Percentiles rank a stretch among this genome's conserved stretches.
Conservation (phyloP, 35 echinoderm and acorn worm species). For the Amphiura filiformis region DNA sequence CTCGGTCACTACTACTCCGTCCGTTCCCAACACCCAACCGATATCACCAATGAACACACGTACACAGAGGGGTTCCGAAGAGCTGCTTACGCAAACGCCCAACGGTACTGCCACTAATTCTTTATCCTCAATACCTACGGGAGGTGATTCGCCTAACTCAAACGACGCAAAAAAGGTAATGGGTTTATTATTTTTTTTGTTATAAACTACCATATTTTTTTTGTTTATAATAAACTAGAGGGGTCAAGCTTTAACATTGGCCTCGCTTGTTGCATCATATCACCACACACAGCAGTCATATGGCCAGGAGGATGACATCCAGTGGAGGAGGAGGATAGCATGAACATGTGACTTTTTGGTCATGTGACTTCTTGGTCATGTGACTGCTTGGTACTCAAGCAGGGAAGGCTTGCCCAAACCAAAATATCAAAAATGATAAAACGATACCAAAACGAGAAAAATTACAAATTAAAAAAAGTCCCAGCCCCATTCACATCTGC, state of each 20-base stretch:
- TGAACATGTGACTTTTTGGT: background rate
- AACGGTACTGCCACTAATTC: constrained; percentile 7
- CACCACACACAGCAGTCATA: background rate
- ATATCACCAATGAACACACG: too few relatives aligned
- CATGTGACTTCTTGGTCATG: background rate
- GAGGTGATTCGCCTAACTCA: constrained; percentile 13
- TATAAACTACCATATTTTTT: background rate
- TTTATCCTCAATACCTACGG: background rate
- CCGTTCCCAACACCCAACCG: background rate
- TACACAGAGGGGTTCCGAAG: constrained; percentile 5
- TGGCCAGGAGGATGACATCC: background rate
- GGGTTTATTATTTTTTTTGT: background rate
- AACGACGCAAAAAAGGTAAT: constrained; percentile 11
- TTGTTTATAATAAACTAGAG: background rate
- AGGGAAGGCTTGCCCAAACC: constrained; percentile 1
- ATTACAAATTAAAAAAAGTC: background rate
- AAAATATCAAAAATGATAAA: too few relatives aligned
- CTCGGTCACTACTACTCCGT: background rate
- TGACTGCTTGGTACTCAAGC: background rate
- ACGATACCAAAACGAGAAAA: too few relatives aligned
- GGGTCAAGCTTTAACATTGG: too few relatives aligned
- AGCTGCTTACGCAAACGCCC: constrained; percentile 12
- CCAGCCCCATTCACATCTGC: background rate
- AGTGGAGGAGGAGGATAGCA: too few relatives aligned
- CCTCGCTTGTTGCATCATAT: too few relatives aligned